Percentiles rank a stretch among this genome's conserved stretches.
These are phyloP conservation scores for Nebria ingens DNA, from an alignment of 1,140 invertebrate species.

Conservation along the genomic window DNA sequence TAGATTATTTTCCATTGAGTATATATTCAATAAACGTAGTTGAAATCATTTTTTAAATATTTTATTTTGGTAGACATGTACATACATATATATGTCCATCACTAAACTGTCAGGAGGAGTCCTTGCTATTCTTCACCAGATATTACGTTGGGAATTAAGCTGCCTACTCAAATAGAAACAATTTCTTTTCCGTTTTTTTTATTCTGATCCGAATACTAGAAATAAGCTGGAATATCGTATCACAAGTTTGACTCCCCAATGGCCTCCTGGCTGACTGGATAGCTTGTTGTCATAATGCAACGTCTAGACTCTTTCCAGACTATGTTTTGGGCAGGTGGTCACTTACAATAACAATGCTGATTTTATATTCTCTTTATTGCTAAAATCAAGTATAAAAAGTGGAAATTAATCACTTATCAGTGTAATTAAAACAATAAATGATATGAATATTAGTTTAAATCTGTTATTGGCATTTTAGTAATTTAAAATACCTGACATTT, in stretches of 20 bases:
- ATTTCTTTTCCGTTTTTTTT: not conserved
- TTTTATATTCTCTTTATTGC: too few species aligned
- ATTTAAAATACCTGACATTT: too few species aligned
- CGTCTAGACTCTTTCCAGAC: not conserved
- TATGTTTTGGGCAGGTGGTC: constrained; percentile 3
- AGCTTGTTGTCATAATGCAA: not conserved
- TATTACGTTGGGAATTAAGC: not conserved
- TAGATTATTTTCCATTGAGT: not conserved
- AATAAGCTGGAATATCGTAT: not conserved
- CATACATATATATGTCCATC: too few species aligned
- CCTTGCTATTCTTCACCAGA: not conserved
- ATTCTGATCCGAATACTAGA: not conserved
- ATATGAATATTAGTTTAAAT: too few species aligned
- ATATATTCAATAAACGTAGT: too few species aligned
- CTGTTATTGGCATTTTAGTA: too few species aligned
- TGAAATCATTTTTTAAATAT: too few species aligned
- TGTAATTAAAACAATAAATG: too few species aligned
- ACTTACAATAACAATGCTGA: not conserved
- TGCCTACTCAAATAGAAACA: constrained; percentile 4
- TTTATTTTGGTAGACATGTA: too few species aligned
- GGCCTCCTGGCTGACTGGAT: not conserved
- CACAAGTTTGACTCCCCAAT: not conserved
- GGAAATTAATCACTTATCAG: too few species aligned
- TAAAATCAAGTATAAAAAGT: too few species aligned
- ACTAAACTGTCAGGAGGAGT: not conserved